These are phyloP conservation scores for Imbricaverruca yamaguchii DNA, from an alignment of 2,888 invertebrate species.

Conservation along the genomic window DNA sequence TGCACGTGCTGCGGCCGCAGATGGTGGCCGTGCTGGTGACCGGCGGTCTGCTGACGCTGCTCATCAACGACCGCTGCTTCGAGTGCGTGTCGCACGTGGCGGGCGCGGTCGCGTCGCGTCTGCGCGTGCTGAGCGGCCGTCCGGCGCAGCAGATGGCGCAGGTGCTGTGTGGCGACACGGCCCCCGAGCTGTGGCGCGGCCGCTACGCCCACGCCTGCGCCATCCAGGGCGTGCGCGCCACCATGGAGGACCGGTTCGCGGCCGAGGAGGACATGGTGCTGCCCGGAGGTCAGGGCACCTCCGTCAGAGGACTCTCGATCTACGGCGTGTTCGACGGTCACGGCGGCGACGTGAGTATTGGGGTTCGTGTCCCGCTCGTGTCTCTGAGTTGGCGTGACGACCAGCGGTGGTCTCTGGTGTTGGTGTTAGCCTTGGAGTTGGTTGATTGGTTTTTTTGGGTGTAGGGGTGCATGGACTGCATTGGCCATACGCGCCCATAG, in stretches of 20 bases:
- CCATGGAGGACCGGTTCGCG: conserved; percentile 92
- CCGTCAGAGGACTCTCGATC: conserved; percentile 65
- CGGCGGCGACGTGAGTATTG: conserved; percentile 65
- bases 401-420: background rate
- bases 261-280: conserved; percentile 65
- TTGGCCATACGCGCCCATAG: no score
- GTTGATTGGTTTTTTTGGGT: no score
- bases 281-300: conserved; percentile 1
- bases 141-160: background rate
- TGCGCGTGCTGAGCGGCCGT: background rate
- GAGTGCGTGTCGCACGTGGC: background rate
- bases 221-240: conserved; percentile 76
- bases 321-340: conserved; percentile 94
- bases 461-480: no score
- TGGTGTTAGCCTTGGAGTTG: no score
- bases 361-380: background rate
- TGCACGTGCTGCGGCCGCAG: background rate
- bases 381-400: background rate
- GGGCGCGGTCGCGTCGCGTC: background rate
- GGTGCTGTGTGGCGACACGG: background rate
- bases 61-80: conserved; percentile 8
- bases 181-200: conserved; percentile 15
- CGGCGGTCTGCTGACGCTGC: background rate
- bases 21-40: background rate
- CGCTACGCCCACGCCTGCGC: conserved; percentile 45